These are phyloP conservation scores for Drosophila formosana DNA, from an alignment of 2,888 invertebrate genomes.

Conservation along the genomic window DNA sequence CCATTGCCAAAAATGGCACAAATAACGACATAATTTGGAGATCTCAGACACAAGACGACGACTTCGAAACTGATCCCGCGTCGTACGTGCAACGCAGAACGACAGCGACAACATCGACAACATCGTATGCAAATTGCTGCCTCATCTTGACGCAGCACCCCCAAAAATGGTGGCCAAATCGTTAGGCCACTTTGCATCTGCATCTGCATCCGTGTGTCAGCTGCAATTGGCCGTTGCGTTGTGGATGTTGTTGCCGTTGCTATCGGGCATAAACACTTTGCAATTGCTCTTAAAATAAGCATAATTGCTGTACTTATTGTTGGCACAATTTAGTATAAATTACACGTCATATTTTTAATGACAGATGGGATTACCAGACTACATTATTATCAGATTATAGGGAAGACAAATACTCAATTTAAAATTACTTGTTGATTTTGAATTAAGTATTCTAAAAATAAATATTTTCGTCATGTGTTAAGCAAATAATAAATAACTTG, in stretches of 20 bases:
- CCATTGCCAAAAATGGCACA: constrained; percentile 81
- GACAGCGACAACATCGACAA: constrained; percentile 20
- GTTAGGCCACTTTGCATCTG: constrained; percentile 63
- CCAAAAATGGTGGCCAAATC: constrained; percentile 75
- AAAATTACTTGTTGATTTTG: too few species aligned
- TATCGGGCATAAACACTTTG: constrained; percentile 6
- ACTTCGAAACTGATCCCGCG: constrained; percentile 8
- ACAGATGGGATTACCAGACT: too few species aligned
- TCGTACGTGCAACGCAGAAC: neutral
- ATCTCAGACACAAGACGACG: constrained; percentile 46
- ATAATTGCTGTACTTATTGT: neutral
- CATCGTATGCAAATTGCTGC: constrained; percentile 67
- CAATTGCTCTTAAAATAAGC: constrained; percentile 9
- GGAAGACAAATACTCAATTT: too few species aligned
- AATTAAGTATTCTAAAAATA: neutral
- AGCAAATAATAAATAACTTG: neutral
- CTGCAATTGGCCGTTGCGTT: neutral
- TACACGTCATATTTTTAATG: too few species aligned
- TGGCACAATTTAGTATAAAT: too few species aligned
- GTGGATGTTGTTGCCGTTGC: neutral
- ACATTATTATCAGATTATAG: too few species aligned
- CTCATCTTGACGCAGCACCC: constrained; percentile 41
- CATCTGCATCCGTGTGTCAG: constrained; percentile 40
- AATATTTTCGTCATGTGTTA: neutral
- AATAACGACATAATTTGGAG: constrained; percentile 83